Evolutionary conservation across 1,140 invertebrate genomes (phyloP).

Genomic region (Drosophila pallidifrons): DNA sequence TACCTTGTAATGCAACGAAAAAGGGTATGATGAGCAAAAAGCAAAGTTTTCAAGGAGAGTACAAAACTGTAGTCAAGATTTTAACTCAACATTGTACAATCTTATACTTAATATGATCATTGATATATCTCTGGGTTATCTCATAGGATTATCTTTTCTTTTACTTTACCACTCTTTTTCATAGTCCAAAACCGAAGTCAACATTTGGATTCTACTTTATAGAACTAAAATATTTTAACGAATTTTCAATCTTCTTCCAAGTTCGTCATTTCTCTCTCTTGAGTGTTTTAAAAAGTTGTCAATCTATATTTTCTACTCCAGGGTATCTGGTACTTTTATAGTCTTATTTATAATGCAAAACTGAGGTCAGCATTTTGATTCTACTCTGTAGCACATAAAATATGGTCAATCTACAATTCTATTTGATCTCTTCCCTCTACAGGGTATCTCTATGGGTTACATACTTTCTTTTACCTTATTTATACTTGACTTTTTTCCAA

Average conservation of each 20-base stretch:
- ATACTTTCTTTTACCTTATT: neutral
- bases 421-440: neutral
- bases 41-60: neutral
- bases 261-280: no score
- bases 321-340: no score
- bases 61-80: neutral
- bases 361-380: no score
- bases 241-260: no score
- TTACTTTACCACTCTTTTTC: neutral
- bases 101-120: neutral
- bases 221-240: no score
- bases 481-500: slow-evolving; percentile 20
- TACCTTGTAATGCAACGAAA: neutral
- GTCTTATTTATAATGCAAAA: no score
- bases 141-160: neutral
- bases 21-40: neutral
- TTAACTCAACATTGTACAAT: no score
- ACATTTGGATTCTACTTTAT: no score
- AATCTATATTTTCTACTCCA: no score
- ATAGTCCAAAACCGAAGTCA: no score
- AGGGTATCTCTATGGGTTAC: slow-evolving; percentile 2
- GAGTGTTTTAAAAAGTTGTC: no score
- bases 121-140: neutral
- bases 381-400: no score
- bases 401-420: neutral